Evolutionary conservation across 2,888 invertebrate species (phyloP).

Genomic region (Fabriciana adippe): DNA sequence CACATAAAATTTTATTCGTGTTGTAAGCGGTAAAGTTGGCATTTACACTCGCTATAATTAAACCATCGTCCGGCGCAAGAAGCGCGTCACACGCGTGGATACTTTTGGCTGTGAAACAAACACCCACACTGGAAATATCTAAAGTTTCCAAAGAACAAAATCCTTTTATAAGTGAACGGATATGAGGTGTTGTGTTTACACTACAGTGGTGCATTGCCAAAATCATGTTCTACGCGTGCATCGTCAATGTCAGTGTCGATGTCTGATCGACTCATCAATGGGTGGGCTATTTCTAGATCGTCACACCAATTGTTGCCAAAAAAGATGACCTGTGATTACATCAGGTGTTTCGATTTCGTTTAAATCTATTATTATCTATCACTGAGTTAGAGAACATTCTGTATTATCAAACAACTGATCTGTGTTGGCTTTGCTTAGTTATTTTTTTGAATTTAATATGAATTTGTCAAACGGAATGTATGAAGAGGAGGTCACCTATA

Average conservation of each 20-base stretch:
- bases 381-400: not conserved
- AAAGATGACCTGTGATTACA: conserved; percentile 63
- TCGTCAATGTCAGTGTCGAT: conserved; percentile 74
- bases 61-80: conserved; percentile 53
- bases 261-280: conserved; percentile 71
- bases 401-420: not conserved
- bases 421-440: too few species aligned
- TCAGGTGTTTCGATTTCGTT: conserved; percentile 38
- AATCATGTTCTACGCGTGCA: conserved; percentile 49
- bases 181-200: conserved; percentile 42
- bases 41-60: conserved; percentile 76
- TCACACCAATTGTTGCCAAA: conserved; percentile 61
- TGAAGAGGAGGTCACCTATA: too few species aligned
- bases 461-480: too few species aligned
- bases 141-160: conserved; percentile 25
- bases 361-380: not conserved
- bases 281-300: conserved; percentile 62
- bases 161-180: conserved; percentile 27
- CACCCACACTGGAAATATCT: conserved; percentile 55
- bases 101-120: conserved; percentile 62
- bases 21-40: conserved; percentile 64
- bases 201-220: conserved; percentile 58
- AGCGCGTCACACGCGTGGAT: conserved; percentile 56
- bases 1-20: conserved; percentile 59
- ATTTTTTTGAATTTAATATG: too few species aligned